Evolutionary conservation across 1,140 invertebrate genomes (phyloP).

Genomic region (Oncopodura yosiiana): DNA sequence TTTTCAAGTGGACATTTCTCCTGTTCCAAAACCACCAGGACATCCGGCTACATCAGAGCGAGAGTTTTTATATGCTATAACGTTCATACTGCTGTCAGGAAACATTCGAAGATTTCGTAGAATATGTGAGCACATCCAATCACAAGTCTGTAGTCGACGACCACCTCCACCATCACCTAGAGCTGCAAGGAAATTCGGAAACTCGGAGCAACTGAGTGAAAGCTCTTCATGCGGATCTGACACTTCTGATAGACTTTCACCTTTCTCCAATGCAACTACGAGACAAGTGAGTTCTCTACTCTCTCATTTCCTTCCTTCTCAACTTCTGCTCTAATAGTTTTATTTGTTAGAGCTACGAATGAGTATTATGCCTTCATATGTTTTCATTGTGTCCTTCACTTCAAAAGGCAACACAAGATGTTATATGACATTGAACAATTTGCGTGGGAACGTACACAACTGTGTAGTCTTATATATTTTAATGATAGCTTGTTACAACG

Average conservation of each 20-base stretch:
- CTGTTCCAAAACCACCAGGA: slow-evolving; percentile 42
- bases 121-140: slow-evolving; percentile 92
- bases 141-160: slow-evolving; percentile 65
- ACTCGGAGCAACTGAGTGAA: slow-evolving; percentile 58
- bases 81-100: slow-evolving; percentile 88
- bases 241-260: slow-evolving; percentile 61
- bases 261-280: slow-evolving; percentile 44
- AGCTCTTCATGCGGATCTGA: slow-evolving; percentile 73
- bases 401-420: too few species aligned
- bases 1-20: slow-evolving; percentile 69
- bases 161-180: slow-evolving; percentile 58
- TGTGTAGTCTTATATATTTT: too few species aligned
- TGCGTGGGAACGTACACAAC: too few species aligned
- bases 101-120: slow-evolving; percentile 88
- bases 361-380: not conserved
- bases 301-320: too few species aligned
- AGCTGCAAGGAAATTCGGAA: slow-evolving; percentile 51
- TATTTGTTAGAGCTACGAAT: not conserved
- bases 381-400: too few species aligned
- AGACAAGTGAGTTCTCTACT: slow-evolving; percentile 42
- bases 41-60: slow-evolving; percentile 57
- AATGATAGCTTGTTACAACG: too few species aligned
- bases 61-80: slow-evolving; percentile 85
- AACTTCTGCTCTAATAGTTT: not conserved
- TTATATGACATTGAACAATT: too few species aligned